Conservation (phyloP, 2,888 invertebrate genomes). For the Lasioglossum oenotherae region DNA sequence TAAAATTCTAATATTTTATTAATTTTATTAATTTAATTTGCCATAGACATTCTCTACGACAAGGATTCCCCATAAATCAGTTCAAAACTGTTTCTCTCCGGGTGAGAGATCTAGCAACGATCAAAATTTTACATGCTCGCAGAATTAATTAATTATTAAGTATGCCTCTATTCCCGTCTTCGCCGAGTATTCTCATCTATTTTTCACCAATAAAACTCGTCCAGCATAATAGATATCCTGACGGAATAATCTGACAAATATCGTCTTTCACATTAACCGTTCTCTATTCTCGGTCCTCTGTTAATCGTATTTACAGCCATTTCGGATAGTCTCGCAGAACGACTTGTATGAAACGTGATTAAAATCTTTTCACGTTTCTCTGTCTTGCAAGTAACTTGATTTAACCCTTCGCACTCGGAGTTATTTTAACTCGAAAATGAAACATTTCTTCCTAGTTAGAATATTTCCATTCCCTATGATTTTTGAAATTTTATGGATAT, state of each 20-base stretch:
- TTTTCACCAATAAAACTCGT: constrained; percentile 20
- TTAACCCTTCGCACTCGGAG: too few relatives aligned
- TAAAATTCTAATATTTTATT: neutral
- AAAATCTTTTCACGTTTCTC: neutral
- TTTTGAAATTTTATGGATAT: too few relatives aligned
- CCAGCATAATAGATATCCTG: constrained; percentile 1
- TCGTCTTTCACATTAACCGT: constrained; percentile 44
- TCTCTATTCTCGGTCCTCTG: constrained; percentile 33
- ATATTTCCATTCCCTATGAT: too few relatives aligned
- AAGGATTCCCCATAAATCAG: neutral
- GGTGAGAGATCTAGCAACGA: neutral
- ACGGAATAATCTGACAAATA: constrained; percentile 5
- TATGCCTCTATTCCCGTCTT: constrained; percentile 13
- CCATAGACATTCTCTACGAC: neutral
- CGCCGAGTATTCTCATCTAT: constrained; percentile 14
- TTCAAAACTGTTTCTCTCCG: neutral
- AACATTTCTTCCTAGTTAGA: too few relatives aligned
- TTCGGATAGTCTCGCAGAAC: constrained; percentile 12
- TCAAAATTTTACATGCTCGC: neutral
- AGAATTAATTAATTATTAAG: constrained; percentile 24
- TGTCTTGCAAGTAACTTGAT: too few relatives aligned
- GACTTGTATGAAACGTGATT: neutral
- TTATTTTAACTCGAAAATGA: too few relatives aligned
- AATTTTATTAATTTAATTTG: neutral
- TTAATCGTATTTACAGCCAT: neutral